A percentile compares a stretch with the other conserved stretches of the same genome.
Conservation (phyloP, 2,113 vertebrate genomes). For the Peromyscus californicus region DNA sequence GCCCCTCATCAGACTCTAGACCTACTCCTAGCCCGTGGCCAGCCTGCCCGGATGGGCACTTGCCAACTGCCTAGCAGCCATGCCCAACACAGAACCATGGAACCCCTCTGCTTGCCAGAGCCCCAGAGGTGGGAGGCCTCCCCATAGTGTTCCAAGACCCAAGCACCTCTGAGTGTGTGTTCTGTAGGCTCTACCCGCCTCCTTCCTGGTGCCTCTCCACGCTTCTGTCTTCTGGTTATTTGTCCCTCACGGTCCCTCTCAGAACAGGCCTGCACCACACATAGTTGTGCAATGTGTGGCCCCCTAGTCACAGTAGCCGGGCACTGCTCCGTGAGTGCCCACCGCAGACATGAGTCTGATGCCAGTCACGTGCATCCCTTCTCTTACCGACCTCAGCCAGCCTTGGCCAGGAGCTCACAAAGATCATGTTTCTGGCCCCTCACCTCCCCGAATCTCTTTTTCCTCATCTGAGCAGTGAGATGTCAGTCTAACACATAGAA, state of each 20-base stretch:
- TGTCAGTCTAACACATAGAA: background rate
- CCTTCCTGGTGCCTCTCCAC: background rate
- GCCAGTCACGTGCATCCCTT: background rate
- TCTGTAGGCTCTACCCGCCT: background rate
- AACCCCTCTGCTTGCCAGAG: background rate
- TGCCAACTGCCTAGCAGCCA: background rate
- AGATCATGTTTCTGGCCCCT: background rate
- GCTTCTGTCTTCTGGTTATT: background rate
- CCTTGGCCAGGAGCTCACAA: background rate
- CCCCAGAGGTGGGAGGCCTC: too few relatives aligned
- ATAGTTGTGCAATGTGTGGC: background rate
- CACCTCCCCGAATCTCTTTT: background rate
- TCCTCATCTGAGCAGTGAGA: background rate
- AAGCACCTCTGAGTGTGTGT: background rate
- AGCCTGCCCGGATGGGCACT: background rate
- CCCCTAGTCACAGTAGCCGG: background rate
- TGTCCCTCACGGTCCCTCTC: too few relatives aligned
- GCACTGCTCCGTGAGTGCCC: background rate
- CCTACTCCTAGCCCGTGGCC: background rate
- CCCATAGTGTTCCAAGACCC: background rate
- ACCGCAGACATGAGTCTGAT: background rate
- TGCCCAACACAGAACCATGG: background rate
- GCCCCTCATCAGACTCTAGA: background rate
- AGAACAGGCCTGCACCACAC: background rate
- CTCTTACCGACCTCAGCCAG: background rate